phyloP scores from a whole-genome alignment of 2,113 vertebrate genomes.

The Leuciscus idus region DNA sequence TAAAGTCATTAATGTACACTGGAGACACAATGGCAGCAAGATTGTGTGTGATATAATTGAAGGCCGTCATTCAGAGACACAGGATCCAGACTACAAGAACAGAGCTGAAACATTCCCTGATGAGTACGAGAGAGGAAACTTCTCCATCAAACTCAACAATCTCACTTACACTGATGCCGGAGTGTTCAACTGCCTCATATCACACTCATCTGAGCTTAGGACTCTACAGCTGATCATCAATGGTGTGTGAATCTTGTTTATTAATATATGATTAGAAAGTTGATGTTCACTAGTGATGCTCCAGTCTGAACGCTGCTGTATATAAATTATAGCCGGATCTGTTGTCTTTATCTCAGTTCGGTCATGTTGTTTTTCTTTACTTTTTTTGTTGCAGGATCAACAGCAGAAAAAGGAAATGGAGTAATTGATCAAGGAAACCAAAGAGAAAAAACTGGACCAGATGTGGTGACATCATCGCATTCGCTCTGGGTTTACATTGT shows the following conservation, averaged over 20 bases:
- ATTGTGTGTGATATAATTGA: neutral
- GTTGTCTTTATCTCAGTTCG: too few species aligned
- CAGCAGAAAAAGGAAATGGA: too few species aligned
- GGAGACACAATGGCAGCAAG: neutral
- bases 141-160: neutral
- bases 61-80: fast-evolving
- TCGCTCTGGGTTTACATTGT: too few species aligned
- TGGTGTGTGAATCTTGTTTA: neutral
- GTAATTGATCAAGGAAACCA: too few species aligned
- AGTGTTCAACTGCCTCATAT: neutral
- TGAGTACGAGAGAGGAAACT: neutral
- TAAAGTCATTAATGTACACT: neutral
- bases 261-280: neutral
- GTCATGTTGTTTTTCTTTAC: too few species aligned
- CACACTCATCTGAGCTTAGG: too few species aligned
- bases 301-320: neutral
- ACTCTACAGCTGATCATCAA: neutral
- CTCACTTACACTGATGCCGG: neutral
- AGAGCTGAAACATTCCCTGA: neutral
- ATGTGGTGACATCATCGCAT: too few species aligned
- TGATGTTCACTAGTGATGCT: neutral
- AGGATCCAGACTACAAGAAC: neutral
- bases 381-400: too few species aligned
- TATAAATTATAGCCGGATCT: too few species aligned
- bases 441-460: too few species aligned